Percentiles rank a stretch among this genome's conserved stretches.
Conservation (phyloP, 2,113 vertebrate genomes). For the Pomatostomus ruficeps region DNA sequence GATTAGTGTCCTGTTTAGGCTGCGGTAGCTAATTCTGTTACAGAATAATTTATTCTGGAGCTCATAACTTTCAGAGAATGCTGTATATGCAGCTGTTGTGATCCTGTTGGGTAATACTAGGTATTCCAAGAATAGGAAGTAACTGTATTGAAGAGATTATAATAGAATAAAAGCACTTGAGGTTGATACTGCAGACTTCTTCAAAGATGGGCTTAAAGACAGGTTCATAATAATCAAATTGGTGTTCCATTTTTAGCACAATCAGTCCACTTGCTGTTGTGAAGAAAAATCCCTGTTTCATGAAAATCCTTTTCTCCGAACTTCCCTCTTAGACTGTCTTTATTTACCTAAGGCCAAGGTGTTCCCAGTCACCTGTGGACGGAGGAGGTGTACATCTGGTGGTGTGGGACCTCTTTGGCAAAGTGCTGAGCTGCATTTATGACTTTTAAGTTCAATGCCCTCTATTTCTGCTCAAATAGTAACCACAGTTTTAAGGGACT, state of each 20-base stretch:
- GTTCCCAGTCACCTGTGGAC: neutral
- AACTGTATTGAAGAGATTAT: neutral
- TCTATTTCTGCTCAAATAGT: neutral
- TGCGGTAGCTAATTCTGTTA: neutral
- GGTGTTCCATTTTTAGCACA: neutral
- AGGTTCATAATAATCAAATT: neutral
- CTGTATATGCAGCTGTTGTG: neutral
- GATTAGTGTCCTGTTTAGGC: neutral
- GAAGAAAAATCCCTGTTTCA: neutral
- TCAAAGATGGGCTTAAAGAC: neutral
- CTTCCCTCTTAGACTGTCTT: neutral
- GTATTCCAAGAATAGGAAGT: neutral
- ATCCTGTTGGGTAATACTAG: neutral
- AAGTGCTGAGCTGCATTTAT: neutral
- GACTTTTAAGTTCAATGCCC: fast-evolving
- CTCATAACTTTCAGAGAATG: neutral
- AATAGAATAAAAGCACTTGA: neutral
- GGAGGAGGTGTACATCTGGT: neutral
- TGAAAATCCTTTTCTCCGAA: neutral
- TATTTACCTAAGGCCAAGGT: neutral
- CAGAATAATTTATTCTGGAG: neutral
- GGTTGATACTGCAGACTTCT: neutral
- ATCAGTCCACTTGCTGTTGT: neutral
- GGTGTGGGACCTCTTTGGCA: neutral
- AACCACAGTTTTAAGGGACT: neutral